phyloP scores from a whole-genome alignment of 2,113 vertebrate species.

The Clarias macrocephalus region DNA sequence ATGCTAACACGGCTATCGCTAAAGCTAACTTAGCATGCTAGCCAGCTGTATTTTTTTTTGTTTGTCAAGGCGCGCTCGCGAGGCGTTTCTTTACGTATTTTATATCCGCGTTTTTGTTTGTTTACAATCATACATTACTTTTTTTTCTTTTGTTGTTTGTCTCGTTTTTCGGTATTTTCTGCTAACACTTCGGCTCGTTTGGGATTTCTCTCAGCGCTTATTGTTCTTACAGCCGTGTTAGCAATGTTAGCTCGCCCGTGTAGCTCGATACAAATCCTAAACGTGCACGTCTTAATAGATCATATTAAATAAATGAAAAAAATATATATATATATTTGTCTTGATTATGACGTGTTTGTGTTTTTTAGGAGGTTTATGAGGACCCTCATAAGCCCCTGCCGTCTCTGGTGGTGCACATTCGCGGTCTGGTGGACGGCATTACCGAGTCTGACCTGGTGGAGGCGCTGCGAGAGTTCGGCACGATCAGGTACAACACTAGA shows the following conservation, averaged over 20 bases:
- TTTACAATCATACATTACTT: neutral
- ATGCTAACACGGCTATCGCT: neutral
- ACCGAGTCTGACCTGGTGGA: slow-evolving; percentile 92
- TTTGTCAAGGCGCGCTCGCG: neutral
- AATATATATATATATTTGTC: no score
- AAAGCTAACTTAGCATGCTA: neutral
- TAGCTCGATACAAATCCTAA: neutral
- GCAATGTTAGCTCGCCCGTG: neutral
- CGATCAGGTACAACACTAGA: slow-evolving; percentile 80
- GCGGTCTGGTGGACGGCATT: slow-evolving; percentile 88
- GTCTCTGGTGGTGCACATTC: slow-evolving; percentile 90
- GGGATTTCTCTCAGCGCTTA: neutral
- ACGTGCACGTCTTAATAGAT: no score
- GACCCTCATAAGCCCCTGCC: slow-evolving; percentile 93
- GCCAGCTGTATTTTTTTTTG: neutral
- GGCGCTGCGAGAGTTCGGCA: slow-evolving; percentile 91
- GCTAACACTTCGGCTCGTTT: neutral
- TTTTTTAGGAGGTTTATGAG: slow-evolving; percentile 83
- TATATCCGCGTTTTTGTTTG: neutral
- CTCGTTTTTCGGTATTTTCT: no score
- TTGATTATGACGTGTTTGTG: neutral
- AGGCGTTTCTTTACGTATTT: no score
- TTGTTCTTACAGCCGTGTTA: neutral
- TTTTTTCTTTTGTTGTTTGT: neutral
- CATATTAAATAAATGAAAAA: no score